A percentile compares a stretch with the other conserved stretches of the same genome.
phyloP scores from a whole-genome alignment of 2,888 invertebrate species.

The Venusia cambrica region DNA sequence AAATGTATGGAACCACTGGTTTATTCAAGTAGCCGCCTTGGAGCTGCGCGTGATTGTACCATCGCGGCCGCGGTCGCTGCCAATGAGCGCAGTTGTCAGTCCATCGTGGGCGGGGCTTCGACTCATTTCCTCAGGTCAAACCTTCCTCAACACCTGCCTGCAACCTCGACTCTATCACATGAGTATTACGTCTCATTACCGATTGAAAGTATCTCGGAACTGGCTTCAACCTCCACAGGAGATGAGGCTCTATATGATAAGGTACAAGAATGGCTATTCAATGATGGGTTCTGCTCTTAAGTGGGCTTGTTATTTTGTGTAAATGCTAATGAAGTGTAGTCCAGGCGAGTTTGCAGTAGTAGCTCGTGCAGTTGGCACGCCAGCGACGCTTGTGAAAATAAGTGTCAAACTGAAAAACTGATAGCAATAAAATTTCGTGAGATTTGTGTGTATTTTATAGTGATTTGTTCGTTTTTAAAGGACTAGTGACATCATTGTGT shows the following conservation, averaged over 20 bases:
- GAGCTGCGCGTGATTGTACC: constrained; percentile 71
- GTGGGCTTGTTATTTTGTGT: constrained; percentile 68
- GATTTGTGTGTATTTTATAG: constrained; percentile 9
- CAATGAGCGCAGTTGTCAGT: constrained; percentile 71
- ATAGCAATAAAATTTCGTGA: constrained; percentile 12
- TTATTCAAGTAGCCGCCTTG: constrained; percentile 52
- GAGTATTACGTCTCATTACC: constrained; percentile 33
- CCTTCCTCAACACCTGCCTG: constrained; percentile 22
- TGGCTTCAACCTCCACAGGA: constrained; percentile 31
- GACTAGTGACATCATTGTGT: constrained; percentile 20
- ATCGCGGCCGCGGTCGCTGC: constrained; percentile 48
- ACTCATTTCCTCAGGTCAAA: constrained; percentile 31
- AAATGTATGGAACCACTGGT: constrained; percentile 42
- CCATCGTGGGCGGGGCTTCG: constrained; percentile 59
- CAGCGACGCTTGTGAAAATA: constrained; percentile 58
- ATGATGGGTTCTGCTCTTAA: constrained; percentile 32
- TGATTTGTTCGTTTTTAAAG: constrained; percentile 16
- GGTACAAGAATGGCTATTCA: constrained; percentile 42
- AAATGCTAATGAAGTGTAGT: constrained; percentile 73
- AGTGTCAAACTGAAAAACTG: constrained; percentile 48
- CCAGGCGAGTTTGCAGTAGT: constrained; percentile 73
- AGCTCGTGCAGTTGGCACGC: constrained; percentile 75
- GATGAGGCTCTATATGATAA: constrained; percentile 38
- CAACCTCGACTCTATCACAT: constrained; percentile 33
- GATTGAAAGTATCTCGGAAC: constrained; percentile 21